Conservation (phyloP, 1,140 invertebrate species). For the Trachymyrmex cornetzi region DNA sequence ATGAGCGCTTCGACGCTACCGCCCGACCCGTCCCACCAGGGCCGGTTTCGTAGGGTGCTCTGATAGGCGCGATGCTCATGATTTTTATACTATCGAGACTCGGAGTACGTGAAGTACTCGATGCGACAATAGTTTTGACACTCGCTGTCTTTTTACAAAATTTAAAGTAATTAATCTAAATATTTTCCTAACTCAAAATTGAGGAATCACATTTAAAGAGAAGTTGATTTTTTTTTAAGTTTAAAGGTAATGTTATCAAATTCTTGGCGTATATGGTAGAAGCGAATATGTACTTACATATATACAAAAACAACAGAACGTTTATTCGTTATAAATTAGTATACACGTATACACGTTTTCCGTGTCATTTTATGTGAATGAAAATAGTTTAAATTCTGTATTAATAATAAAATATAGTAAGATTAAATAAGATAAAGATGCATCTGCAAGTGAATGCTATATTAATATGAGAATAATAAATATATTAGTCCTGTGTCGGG, state of each 20-base stretch:
- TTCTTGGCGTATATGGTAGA: neutral
- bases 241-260: neutral
- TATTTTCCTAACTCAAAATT: neutral
- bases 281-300: neutral
- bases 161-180: neutral
- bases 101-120: neutral
- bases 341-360: neutral
- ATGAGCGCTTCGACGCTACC: slow-evolving; percentile 65
- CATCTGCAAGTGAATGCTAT: neutral
- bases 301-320: neutral
- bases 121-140: neutral
- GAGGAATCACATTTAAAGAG: neutral
- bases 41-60: slow-evolving; percentile 20
- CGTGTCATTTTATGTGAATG: neutral
- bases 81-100: neutral
- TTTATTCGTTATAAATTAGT: slow-evolving; percentile 6
- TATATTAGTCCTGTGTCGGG: slow-evolving; percentile 3
- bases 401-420: neutral
- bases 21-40: slow-evolving; percentile 40
- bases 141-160: neutral
- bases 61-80: neutral
- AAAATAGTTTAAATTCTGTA: neutral
- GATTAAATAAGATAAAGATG: neutral
- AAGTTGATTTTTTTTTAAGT: neutral
- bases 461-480: neutral